A percentile compares a stretch with the other conserved stretches of the same genome.
Conservation (phyloP, 2,113 vertebrate species). For the Podarcis cretensis region DNA sequence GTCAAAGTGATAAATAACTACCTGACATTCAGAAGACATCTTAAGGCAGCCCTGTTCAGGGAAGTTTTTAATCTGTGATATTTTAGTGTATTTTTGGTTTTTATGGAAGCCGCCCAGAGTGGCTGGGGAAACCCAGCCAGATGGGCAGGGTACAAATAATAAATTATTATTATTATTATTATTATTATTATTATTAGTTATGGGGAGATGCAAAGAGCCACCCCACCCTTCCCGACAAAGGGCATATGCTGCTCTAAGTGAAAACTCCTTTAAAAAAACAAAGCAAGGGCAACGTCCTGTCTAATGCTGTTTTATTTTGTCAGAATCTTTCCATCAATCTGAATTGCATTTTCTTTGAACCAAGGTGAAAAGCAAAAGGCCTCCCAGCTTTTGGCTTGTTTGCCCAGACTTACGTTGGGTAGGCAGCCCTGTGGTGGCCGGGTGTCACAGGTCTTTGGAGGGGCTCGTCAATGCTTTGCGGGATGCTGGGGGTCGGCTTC, state of each 20-base stretch:
- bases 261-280: constrained; percentile 3
- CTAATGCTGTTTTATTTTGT: constrained; percentile 49
- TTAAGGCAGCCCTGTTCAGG: no score
- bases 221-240: no score
- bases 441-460: constrained; percentile 92
- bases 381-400: not conserved
- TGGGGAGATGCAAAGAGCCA: not conserved
- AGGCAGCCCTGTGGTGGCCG: constrained; percentile 76
- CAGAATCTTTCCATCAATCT: not conserved
- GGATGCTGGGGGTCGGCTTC: constrained; percentile 67
- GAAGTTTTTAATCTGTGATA: no score
- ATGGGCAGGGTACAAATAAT: no score
- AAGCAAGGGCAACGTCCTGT: constrained; percentile 30
- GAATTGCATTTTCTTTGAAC: not conserved
- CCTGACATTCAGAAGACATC: no score
- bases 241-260: not conserved
- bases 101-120: no score
- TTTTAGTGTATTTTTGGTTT: no score
- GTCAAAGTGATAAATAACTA: no score
- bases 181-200: no score
- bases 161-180: no score
- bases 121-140: no score
- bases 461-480: constrained; percentile 82
- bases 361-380: no score
- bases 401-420: constrained; percentile 76